Conservation (phyloP, 2,888 invertebrate species). For the Bembecia ichneumoniformis region DNA sequence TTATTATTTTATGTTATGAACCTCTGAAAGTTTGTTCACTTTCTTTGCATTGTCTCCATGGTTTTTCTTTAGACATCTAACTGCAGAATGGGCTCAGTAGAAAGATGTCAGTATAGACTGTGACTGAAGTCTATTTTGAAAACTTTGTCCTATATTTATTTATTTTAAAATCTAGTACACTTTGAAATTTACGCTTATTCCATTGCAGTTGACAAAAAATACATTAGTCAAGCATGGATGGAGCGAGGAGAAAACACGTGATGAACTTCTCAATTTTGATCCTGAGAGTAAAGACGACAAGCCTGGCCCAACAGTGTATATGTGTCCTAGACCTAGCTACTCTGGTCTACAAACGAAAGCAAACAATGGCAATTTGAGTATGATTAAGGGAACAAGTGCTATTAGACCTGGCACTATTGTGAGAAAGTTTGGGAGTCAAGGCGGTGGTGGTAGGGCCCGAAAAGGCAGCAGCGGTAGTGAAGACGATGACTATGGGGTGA, state of each 20-base stretch:
- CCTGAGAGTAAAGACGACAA: slow-evolving; percentile 48
- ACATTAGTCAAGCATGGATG: slow-evolving; percentile 67
- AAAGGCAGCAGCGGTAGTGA: slow-evolving; percentile 71
- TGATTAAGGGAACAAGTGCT: slow-evolving; percentile 36
- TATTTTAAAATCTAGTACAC: too few relatives aligned
- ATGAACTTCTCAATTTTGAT: slow-evolving; percentile 63
- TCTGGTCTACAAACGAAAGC: slow-evolving; percentile 26
- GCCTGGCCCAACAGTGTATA: slow-evolving; percentile 20
- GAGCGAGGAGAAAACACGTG: slow-evolving; percentile 70
- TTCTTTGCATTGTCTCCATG: too few relatives aligned
- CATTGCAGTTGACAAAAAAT: slow-evolving; percentile 66
- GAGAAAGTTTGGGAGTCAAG: slow-evolving; percentile 25
- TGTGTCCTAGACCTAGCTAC: slow-evolving; percentile 31
- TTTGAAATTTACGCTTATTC: background rate
- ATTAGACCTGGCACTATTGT: slow-evolving; percentile 19
- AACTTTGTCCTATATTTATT: too few relatives aligned
- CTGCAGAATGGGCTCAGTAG: too few relatives aligned
- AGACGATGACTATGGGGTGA: slow-evolving; percentile 73
- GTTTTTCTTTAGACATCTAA: too few relatives aligned
- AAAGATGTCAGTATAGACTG: too few relatives aligned
- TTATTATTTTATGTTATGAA: too few relatives aligned
- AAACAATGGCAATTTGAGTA: slow-evolving; percentile 20
- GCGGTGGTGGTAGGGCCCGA: slow-evolving; percentile 53
- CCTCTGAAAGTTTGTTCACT: too few relatives aligned
- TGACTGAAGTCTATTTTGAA: too few relatives aligned